Percentiles rank a stretch among this genome's conserved stretches.
phyloP scores from a whole-genome alignment of 2,113 vertebrate genomes.

The Muscicapa adusta region DNA sequence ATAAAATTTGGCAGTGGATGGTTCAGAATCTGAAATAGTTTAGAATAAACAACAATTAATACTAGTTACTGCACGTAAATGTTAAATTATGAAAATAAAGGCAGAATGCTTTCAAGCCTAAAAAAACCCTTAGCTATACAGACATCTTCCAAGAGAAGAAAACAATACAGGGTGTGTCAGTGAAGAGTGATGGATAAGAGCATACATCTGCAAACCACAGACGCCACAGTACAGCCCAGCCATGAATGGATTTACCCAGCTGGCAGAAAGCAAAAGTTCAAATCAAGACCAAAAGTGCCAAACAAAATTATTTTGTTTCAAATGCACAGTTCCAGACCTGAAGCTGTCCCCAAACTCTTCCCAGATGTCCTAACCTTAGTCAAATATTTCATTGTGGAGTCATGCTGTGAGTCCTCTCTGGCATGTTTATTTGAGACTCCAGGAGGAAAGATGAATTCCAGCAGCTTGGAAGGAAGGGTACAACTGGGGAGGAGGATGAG shows the following conservation, averaged over 20 bases:
- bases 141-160: background rate
- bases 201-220: conserved; percentile 21
- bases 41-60: background rate
- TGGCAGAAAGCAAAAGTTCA: conserved; percentile 29
- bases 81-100: background rate
- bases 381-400: background rate
- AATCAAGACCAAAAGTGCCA: conserved; percentile 27
- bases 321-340: conserved; percentile 21
- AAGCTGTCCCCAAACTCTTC: conserved; percentile 46
- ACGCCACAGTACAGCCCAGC: background rate
- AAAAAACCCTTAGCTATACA: background rate
- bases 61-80: background rate
- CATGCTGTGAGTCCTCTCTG: background rate
- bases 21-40: background rate
- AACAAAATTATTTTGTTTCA: conserved; percentile 20
- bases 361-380: conserved; percentile 40
- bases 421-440: background rate
- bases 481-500: background rate
- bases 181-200: background rate
- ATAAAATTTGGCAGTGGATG: background rate
- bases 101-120: background rate
- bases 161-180: conserved; percentile 2
- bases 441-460: background rate
- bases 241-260: background rate
- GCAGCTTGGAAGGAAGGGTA: background rate